Percentiles rank a stretch among this genome's conserved stretches.
Conservation (phyloP, 2,888 invertebrate species). For the Atrina japonica region DNA sequence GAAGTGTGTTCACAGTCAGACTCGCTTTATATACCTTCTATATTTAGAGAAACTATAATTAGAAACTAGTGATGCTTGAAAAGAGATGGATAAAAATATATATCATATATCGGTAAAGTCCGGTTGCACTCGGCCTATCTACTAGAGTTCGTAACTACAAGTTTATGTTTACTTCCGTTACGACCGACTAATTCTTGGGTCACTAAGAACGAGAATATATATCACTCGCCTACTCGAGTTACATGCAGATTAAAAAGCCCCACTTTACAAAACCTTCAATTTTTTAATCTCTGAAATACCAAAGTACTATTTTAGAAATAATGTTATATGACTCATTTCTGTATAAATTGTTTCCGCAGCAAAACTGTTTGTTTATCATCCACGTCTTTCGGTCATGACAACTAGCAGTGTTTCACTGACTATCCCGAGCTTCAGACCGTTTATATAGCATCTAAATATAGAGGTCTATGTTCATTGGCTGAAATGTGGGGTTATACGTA, state of each 20-base stretch:
- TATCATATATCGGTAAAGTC: constrained; percentile 1
- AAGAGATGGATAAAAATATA: constrained; percentile 7
- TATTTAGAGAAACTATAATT: constrained; percentile 31
- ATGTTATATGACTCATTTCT: no score
- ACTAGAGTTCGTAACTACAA: background rate
- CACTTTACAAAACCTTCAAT: no score
- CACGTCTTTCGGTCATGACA: constrained; percentile 27
- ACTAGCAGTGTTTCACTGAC: constrained; percentile 17
- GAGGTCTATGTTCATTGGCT: constrained; percentile 3
- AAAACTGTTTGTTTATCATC: constrained; percentile 12
- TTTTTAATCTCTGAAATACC: no score
- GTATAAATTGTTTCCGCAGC: background rate
- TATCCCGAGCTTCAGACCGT: constrained; percentile 1
- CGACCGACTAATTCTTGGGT: constrained; percentile 3
- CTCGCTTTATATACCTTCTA: constrained; percentile 26
- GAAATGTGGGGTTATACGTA: background rate
- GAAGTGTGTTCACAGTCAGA: no score
- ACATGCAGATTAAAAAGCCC: no score
- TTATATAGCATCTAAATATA: constrained; percentile 35
- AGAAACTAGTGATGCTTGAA: constrained; percentile 25
- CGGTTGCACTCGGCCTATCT: constrained; percentile 10
- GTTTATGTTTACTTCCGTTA: constrained; percentile 14
- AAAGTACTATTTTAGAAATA: no score
- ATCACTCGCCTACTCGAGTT: no score
- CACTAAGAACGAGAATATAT: background rate